A percentile compares a stretch with the other conserved stretches of the same genome.
phyloP scores from a whole-genome alignment of 2,113 vertebrate species.

The Nesogale talazaci region DNA sequence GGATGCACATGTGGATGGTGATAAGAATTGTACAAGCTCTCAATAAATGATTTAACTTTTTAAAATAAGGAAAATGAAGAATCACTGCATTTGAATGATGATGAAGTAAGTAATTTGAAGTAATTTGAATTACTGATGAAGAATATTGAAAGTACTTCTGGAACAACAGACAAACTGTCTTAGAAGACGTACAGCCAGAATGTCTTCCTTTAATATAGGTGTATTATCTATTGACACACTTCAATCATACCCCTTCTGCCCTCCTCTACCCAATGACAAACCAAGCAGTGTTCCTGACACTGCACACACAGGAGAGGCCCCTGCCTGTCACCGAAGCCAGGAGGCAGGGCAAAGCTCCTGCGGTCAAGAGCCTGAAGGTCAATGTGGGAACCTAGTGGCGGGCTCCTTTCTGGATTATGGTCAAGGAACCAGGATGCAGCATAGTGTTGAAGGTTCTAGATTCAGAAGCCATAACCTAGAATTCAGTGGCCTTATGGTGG shows the following conservation, averaged over 20 bases:
- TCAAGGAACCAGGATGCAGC: not conserved
- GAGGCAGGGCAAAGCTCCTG: constrained; percentile 32
- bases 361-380: constrained; percentile 70
- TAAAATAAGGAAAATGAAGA: no score
- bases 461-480: not conserved
- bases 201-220: constrained; percentile 76
- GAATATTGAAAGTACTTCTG: no score
- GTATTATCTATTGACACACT: constrained; percentile 64
- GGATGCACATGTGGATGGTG: no score
- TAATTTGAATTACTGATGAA: no score
- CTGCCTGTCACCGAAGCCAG: constrained; percentile 48
- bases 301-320: constrained; percentile 37
- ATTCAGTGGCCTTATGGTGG: constrained; percentile 55
- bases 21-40: no score
- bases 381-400: not conserved
- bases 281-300: constrained; percentile 38
- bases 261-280: constrained; percentile 36
- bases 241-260: constrained; percentile 41
- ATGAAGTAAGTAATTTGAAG: no score
- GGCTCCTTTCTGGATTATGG: not conserved
- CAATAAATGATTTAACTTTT: no score
- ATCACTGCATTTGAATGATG: no score
- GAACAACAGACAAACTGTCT: no score
- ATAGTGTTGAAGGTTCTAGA: constrained; percentile 50
- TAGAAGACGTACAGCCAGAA: no score